Evolutionary conservation across 2,113 vertebrate genomes (phyloP), one percentile per base, ranked within the genome.

Genomic region (Brachypteracias leptosomus): DNA sequence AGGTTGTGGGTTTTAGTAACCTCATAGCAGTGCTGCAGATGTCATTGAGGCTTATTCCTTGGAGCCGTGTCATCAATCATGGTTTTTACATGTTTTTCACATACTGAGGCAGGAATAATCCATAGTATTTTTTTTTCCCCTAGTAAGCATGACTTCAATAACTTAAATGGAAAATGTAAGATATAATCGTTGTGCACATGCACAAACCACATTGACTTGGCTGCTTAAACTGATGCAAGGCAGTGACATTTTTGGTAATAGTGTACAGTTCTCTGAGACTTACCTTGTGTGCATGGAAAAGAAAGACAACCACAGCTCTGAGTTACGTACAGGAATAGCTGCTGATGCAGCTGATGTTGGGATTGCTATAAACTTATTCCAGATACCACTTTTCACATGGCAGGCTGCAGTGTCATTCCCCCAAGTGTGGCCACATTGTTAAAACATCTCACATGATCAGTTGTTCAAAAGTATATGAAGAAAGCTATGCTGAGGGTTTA

Each of bases 1-100:
- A 72, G 76, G 85, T 94, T 96, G 67, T 77, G 46, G 74, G 47
- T 96, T 88, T 96, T 95, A 96, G 38, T 58, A 92, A 80, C 44
- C 75, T 67, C 75, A 35, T 65, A 89, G 79, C 84, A 51, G 38
- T 52, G 40, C 66, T 88, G 86, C 38, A 95, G 51, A 86, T 91
- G 59, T 86, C 77, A 93, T 62, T 72, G 94, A 94, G 46, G n/a
- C 25, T 96, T 72, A 40, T 90, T 88, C 57, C 94, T 94, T 5
- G 1, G 47, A 85, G 68, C 62, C 7, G 16, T 89, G 57, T 86
- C 81, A 95, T 92, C 92, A 96, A 49, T 96, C 92, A 90, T n/a
- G 58, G 75, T 51, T 92, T 88, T 96, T 46, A 54, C 73, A 70
- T 91, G 58, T 19, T 82, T 95, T 95, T 71, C 80, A 73, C 35